Percentiles rank a stretch among this genome's conserved stretches.
Evolutionary conservation across 2,888 invertebrate species (phyloP).

Genomic region (Caenorhabditis sp.): DNA sequence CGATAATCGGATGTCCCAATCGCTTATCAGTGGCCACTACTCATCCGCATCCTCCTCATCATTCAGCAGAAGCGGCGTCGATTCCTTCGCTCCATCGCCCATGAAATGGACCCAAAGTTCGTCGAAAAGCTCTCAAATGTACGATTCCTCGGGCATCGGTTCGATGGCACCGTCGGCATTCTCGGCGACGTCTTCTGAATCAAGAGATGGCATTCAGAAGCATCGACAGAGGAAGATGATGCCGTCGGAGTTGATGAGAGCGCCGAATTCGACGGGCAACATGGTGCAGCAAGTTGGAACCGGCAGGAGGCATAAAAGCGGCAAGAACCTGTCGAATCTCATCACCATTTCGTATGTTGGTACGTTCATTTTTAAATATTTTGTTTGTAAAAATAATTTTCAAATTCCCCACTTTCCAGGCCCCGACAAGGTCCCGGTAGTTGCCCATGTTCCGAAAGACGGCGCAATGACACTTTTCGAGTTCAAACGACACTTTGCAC

Average conservation of each 20-base stretch:
- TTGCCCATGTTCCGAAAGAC: slow-evolving; percentile 74
- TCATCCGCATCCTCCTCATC: slow-evolving; percentile 34
- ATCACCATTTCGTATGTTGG: slow-evolving; percentile 63
- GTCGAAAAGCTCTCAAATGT: slow-evolving; percentile 55
- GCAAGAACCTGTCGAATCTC: slow-evolving; percentile 44
- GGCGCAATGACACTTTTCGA: slow-evolving; percentile 73
- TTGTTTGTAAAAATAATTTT: background rate
- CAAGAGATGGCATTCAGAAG: slow-evolving; percentile 18
- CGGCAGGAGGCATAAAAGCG: slow-evolving; percentile 41
- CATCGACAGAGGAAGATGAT: slow-evolving; percentile 22
- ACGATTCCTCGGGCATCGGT: slow-evolving; percentile 70
- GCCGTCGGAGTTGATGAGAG: too few relatives aligned
- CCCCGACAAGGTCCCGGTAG: slow-evolving; percentile 74
- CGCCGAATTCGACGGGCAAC: slow-evolving; percentile 27
- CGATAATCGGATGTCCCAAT: slow-evolving; percentile 55
- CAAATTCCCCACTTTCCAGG: slow-evolving; percentile 36
- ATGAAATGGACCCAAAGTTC: background rate
- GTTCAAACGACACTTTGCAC: slow-evolving; percentile 74
- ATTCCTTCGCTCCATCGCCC: slow-evolving; percentile 55
- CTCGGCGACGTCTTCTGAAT: slow-evolving; percentile 51
- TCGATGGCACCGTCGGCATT: slow-evolving; percentile 71
- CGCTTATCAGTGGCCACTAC: slow-evolving; percentile 21
- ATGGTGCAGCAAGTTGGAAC: too few relatives aligned
- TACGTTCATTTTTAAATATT: slow-evolving; percentile 15
- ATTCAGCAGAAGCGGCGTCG: slow-evolving; percentile 10